Evolutionary conservation across 2,888 invertebrate species (phyloP), one percentile per base, ranked within the genome.

Genomic region (Phorcus lineatus): DNA sequence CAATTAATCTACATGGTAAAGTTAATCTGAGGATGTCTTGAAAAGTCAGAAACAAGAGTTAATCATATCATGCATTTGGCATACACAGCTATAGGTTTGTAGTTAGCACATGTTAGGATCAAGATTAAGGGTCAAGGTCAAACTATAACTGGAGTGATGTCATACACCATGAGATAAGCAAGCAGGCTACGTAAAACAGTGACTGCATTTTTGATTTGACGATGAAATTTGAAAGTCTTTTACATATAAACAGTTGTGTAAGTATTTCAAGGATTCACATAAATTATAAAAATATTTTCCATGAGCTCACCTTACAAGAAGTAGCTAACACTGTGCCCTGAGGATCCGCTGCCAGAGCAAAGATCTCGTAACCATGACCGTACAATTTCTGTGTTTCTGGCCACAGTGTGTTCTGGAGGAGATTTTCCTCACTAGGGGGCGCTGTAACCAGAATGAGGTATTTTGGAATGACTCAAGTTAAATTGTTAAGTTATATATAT

Each of bases 351-450:
- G 96, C 96, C 84, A 98, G 80, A 6, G 92, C 94, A 93, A 95
- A 97, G 86, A 99, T 95, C 93, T 99, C 99, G 94, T 97, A 97
- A 2, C 98, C 99, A 94, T 99, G 99, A 0, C 98, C 99, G 93
- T 99, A 99, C 36, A 99, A 94, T 93, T 99, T 99, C 91, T 97
- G 97, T 24, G 95, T 94, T 94, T 99, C 99, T 0, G 99, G 98
- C 99, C 99, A 99, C 0, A 99, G 94, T 0, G 98, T 98, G 93
- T 97, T 96, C 94, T 98, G 97, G 94, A 97, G 94, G 13, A 99
- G 94, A 4, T 96, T 96, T 93, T 99, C 98, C 93, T 99, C 99
- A 0, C 96, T 96, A 0, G 98, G 98, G 0, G 98, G 98, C 83
- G 95, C 96, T 96, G 92, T 17, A 17, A 57, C 36, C 52, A 47